Base-by-base conservation (phyloP, 2,797 vertebrate species). In the Eidolon dupreanum region DNA sequence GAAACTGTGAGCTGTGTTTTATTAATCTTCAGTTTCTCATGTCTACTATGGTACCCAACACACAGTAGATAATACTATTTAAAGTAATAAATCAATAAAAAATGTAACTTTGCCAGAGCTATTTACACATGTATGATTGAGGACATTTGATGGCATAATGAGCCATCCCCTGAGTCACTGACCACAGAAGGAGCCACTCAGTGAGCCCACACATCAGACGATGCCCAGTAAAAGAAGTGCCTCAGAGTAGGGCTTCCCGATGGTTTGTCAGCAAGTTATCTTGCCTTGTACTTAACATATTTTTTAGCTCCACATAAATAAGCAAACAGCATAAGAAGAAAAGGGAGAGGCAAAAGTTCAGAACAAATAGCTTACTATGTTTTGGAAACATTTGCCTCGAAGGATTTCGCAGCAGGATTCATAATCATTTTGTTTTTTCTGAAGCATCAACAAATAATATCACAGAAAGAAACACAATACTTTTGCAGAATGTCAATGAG, bases 401-500 rank as follows among this genome's bases (percentile, higher is more conserved):
- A 95, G 71, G 68, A 63, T 36, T 81, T 88, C 63, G 66, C 81
- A 97, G 63, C 46, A 26, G 0, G 2, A 73, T 85, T 95, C 20
- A 8, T 84, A 93, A 77, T 68, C 78, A 95, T 59, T 93, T 93
- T 84, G 49, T 77, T 93, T 53, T 66, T 92, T 79, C 85, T 85
- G 26, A 88, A 78, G 17, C 38, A 95, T 85, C 88, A 96, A 74
- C 43, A 96, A 93, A 78, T 92, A 94, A 78, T 82, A 81, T 63
- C 78, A 89, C 77, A 57, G 79, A 94, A 81, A 87, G 77, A 51
- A 95, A 49, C 63, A 86, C 33, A 19, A 71, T 24, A 57, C 38
- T 88, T 84, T 94, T 74, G 57, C 61, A 71, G 96, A 94, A 86
- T 92, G n/a, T 79, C 90, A 94, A 85, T 88, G 55, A 96, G 51